phyloP scores from a whole-genome alignment of 1,140 invertebrate species.

The Lordiphosa stackelbergi region DNA sequence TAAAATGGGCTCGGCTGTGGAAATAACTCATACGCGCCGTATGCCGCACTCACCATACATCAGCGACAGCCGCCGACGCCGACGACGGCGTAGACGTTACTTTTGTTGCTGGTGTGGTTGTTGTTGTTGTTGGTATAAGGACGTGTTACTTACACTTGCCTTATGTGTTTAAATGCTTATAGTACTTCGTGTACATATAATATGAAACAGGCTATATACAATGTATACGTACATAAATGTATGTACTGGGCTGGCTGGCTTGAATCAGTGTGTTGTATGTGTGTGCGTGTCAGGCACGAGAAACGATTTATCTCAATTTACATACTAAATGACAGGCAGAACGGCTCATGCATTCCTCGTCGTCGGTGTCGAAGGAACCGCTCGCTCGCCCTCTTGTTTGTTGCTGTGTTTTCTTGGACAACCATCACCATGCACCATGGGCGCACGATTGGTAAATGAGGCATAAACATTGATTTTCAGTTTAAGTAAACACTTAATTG shows the following conservation, averaged over 20 bases:
- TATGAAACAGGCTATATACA: slow-evolving; percentile 28
- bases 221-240: slow-evolving; percentile 32
- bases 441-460: slow-evolving; percentile 55
- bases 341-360: slow-evolving; percentile 60
- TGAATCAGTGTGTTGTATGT: slow-evolving; percentile 17
- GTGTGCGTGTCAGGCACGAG: slow-evolving; percentile 62
- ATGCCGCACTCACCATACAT: slow-evolving; percentile 68
- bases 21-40: slow-evolving; percentile 75
- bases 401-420: slow-evolving; percentile 21
- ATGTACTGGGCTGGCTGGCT: slow-evolving; percentile 9
- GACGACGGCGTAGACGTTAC: slow-evolving; percentile 2
- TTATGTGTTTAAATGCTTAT: slow-evolving; percentile 54
- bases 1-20: slow-evolving; percentile 63
- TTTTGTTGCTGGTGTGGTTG: slow-evolving; percentile 29
- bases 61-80: slow-evolving; percentile 44
- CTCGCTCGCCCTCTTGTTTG: slow-evolving; percentile 7
- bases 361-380: slow-evolving; percentile 36
- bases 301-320: slow-evolving; percentile 75
- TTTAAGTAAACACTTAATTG: slow-evolving; percentile 67
- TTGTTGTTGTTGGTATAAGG: slow-evolving; percentile 44
- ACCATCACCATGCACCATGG: slow-evolving; percentile 37
- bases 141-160: slow-evolving; percentile 71
- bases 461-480: slow-evolving; percentile 65
- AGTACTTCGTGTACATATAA: slow-evolving; percentile 27
- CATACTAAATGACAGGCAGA: slow-evolving; percentile 74